Evolutionary conservation across 2,113 vertebrate species (phyloP).

Genomic region (Boleophthalmus pectinirostris): DNA sequence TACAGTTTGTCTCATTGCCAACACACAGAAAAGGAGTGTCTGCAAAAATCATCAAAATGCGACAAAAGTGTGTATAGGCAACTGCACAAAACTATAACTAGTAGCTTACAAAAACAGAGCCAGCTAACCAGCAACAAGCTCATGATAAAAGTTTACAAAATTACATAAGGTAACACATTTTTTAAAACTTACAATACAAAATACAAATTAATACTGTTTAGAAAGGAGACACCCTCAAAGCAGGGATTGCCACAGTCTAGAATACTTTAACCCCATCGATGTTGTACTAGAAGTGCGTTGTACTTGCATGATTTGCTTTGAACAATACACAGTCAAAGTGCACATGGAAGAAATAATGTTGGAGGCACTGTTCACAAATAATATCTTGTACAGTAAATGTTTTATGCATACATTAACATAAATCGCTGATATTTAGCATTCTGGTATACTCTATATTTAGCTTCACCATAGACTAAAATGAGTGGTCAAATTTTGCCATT

Average conservation of each 20-base stretch:
- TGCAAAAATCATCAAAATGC: background rate
- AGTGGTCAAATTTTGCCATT: background rate
- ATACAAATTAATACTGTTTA: conserved; percentile 56
- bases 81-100: conserved; percentile 19
- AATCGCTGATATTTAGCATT: background rate
- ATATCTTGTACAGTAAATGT: background rate
- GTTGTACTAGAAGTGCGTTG: conserved; percentile 44
- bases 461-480: background rate
- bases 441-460: background rate
- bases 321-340: conserved; percentile 33
- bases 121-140: conserved; percentile 73
- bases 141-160: conserved; percentile 46
- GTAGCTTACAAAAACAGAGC: conserved; percentile 60
- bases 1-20: conserved; percentile 4
- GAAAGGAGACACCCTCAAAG: conserved; percentile 33
- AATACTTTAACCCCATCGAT: conserved; percentile 28
- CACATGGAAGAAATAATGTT: conserved; percentile 4
- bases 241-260: conserved; percentile 22
- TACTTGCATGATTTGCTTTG: conserved; percentile 30
- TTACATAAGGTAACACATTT: conserved; percentile 26
- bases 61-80: background rate
- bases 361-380: conserved; percentile 7
- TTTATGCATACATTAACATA: background rate
- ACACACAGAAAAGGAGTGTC: background rate
- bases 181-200: conserved; percentile 56